Percentiles rank a stretch among this genome's conserved stretches.
Evolutionary conservation across 2,797 vertebrate species (phyloP).

Genomic region (Natrix natrix): DNA sequence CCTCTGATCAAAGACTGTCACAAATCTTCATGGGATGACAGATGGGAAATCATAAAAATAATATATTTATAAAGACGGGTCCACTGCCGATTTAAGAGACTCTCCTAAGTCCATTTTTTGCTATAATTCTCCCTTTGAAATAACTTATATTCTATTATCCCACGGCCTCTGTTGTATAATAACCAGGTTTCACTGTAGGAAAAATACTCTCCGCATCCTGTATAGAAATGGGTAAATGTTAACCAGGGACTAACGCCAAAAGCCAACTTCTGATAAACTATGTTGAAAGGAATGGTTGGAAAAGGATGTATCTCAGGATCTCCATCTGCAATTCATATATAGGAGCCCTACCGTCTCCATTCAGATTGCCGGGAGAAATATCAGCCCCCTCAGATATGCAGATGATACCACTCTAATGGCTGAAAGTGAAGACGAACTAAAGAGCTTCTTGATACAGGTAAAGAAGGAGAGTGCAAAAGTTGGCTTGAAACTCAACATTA

Average conservation of each 20-base stretch:
- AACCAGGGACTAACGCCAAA: not conserved
- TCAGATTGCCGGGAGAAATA: no score
- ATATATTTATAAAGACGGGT: conserved; percentile 60
- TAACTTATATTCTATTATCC: conserved; percentile 48
- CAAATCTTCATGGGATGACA: conserved; percentile 64
- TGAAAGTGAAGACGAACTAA: no score
- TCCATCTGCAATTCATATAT: not conserved
- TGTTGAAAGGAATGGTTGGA: no score
- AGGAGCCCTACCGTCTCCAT: not conserved
- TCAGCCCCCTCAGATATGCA: no score
- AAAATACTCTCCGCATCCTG: not conserved
- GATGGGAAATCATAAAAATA: conserved; percentile 44
- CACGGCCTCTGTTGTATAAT: conserved; percentile 26
- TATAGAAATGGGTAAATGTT: not conserved
- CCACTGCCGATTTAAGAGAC: conserved; percentile 58
- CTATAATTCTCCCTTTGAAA: conserved; percentile 55
- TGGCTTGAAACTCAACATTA: no score
- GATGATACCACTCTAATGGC: no score
- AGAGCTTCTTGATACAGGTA: no score
- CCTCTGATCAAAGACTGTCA: conserved; percentile 63
- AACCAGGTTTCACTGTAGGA: conserved; percentile 18
- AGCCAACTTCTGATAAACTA: no score
- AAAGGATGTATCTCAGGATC: no score
- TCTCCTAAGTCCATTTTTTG: conserved; percentile 56
- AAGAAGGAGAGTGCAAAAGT: no score